Evolutionary conservation across 1,140 invertebrate species (phyloP), one percentile per base, ranked within the genome.

Genomic region (Tetramorium simillimum): DNA sequence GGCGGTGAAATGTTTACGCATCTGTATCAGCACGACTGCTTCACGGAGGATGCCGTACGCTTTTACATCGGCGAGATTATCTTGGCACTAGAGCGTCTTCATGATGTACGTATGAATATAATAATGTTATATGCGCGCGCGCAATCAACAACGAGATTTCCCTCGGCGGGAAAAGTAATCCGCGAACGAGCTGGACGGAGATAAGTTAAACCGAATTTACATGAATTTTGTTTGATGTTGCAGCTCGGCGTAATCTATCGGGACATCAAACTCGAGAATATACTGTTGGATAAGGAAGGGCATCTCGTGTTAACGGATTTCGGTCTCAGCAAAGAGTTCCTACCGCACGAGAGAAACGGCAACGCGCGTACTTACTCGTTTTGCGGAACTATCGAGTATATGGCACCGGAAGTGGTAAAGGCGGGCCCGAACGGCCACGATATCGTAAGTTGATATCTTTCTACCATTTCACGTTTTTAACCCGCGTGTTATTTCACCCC

Each of bases 371-470:
- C 99, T 0, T 99, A 99, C 95, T 99, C 99, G 24, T 99, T 99
- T 95, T 99, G 99, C 95, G 99, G 99, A 28, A 99, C 99, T 63
- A 98, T 99, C 87, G 99, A 99, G 93, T 99, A 99, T 93, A 99
- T 99, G 98, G 98, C 98, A 3, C 98, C 98, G 2, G 98, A 99
- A 95, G 97, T 99, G 18, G 98, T 99, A 46, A 95, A 97, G 87
- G 97, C 97, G 67, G 97, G 97, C 77, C 96, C 96, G 60, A 96
- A 97, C 75, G 98, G 98, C 46, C 98, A 99, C 94, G 98, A 99
- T 96, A 97, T 98, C 93, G 98, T 98, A 95, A 98, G 97, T 97
- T 60, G 65, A 75, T 43, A 90, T 58, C 67, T 78, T 70, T 81
- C 67, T 88, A 86, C 21, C 6, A 37, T 80, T 80, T 2, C 10